Evolutionary conservation across 2,888 invertebrate species (phyloP).

Genomic region (Pammene fasciana): DNA sequence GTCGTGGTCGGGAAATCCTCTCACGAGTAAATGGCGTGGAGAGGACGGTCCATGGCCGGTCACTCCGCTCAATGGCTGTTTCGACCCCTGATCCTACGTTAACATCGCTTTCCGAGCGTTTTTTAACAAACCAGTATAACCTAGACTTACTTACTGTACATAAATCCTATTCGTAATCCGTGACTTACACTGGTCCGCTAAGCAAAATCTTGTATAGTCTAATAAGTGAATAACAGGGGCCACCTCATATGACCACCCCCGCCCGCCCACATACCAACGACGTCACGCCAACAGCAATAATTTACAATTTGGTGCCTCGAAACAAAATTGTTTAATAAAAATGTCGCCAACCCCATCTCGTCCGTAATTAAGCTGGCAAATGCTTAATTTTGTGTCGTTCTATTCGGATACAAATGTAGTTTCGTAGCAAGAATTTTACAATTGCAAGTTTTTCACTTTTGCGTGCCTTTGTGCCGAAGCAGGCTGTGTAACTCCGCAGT

Average conservation of each 20-base stretch:
- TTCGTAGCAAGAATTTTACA: conserved; percentile 11
- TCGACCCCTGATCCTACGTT: conserved; percentile 18
- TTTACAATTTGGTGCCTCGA: conserved; percentile 32
- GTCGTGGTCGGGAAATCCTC: conserved; percentile 44
- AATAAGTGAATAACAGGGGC: background rate
- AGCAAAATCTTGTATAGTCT: background rate
- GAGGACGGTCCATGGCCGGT: conserved; percentile 47
- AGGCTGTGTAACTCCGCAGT: background rate
- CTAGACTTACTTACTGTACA: background rate
- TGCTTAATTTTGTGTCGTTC: conserved; percentile 13
- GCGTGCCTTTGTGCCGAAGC: conserved; percentile 3
- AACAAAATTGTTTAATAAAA: conserved; percentile 40
- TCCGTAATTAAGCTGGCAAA: conserved; percentile 28
- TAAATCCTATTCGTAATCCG: background rate
- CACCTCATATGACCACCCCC: conserved; percentile 28
- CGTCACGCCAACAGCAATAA: conserved; percentile 22
- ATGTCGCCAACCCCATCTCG: conserved; percentile 24
- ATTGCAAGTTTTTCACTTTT: conserved; percentile 11
- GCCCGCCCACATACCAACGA: conserved; percentile 22
- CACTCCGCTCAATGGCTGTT: conserved; percentile 44
- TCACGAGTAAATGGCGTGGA: conserved; percentile 48
- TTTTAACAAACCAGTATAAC: background rate
- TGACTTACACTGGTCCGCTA: background rate
- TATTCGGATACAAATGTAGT: background rate
- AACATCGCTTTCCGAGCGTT: background rate